These are phyloP conservation scores for Clostera curtula DNA, from an alignment of 2,888 invertebrate species.

Conservation along the genomic window DNA sequence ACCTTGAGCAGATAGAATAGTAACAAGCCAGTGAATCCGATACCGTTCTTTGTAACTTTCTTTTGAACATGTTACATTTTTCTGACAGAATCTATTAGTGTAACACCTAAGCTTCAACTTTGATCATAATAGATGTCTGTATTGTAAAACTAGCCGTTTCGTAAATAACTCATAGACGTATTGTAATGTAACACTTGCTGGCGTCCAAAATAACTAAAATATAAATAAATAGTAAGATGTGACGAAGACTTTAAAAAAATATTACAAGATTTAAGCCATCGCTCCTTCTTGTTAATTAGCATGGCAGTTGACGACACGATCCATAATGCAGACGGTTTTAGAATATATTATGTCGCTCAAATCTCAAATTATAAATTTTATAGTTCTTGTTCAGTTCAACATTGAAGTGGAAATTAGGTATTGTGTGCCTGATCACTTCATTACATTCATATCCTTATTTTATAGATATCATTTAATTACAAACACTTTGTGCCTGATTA, in stretches of 20 bases:
- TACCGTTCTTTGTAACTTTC: neutral
- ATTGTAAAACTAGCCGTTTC: constrained; percentile 11
- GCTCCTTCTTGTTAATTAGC: constrained; percentile 67
- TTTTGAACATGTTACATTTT: neutral
- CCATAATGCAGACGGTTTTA: too few relatives aligned
- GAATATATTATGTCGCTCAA: too few relatives aligned
- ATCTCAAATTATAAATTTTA: too few relatives aligned
- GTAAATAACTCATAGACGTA: constrained; percentile 9
- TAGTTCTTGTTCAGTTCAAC: too few relatives aligned
- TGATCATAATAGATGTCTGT: constrained; percentile 12
- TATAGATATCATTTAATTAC: too few relatives aligned
- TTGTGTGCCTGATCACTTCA: too few relatives aligned
- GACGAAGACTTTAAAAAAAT: constrained; percentile 38
- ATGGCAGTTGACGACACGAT: constrained; percentile 68
- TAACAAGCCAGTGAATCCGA: too few relatives aligned
- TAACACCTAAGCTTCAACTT: constrained; percentile 6
- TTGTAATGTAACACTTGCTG: constrained; percentile 15
- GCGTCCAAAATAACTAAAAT: constrained; percentile 13
- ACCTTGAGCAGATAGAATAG: too few relatives aligned
- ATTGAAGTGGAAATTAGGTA: too few relatives aligned
- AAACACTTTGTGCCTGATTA: too few relatives aligned
- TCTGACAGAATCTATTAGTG: constrained; percentile 3
- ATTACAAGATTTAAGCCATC: constrained; percentile 39
- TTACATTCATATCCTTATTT: too few relatives aligned
- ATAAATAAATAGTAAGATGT: constrained; percentile 25